Percentiles rank a stretch among this genome's conserved stretches.
These are phyloP conservation scores for Drosophila kikkawai DNA, from an alignment of 1,140 invertebrate genomes.

Conservation along the genomic window DNA sequence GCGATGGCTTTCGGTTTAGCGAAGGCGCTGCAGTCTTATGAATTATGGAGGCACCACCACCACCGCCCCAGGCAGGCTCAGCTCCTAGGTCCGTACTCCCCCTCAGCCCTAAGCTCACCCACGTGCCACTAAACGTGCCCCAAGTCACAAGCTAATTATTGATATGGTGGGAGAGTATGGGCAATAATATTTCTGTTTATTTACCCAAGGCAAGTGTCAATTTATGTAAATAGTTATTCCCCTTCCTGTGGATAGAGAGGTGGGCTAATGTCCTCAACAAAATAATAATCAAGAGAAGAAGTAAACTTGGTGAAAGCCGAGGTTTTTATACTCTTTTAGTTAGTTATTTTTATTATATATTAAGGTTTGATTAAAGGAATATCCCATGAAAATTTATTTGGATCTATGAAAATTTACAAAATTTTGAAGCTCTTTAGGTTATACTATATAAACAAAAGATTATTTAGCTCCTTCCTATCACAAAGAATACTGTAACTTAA, in stretches of 20 bases:
- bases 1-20: constrained; percentile 2
- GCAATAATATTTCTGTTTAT: constrained; percentile 22
- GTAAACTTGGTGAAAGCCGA: background rate
- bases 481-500: background rate
- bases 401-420: too few species aligned
- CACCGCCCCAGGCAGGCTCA: background rate
- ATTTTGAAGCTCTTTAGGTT: too few species aligned
- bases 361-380: background rate
- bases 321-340: background rate
- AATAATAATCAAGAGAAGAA: constrained; percentile 1
- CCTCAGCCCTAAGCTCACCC: background rate
- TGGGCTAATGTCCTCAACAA: constrained; percentile 51
- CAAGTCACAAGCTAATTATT: constrained; percentile 41
- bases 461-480: too few species aligned
- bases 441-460: too few species aligned
- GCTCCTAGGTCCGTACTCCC: background rate
- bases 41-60: constrained; percentile 50
- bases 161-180: constrained; percentile 17
- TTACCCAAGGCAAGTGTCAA: constrained; percentile 60
- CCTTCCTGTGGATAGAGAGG: background rate
- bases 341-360: background rate
- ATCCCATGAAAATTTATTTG: background rate
- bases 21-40: constrained; percentile 58
- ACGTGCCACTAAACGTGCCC: constrained; percentile 39
- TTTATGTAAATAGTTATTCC: constrained; percentile 61